phyloP scores from a whole-genome alignment of 2,797 vertebrate species.

The Glyptemys insculpta region DNA sequence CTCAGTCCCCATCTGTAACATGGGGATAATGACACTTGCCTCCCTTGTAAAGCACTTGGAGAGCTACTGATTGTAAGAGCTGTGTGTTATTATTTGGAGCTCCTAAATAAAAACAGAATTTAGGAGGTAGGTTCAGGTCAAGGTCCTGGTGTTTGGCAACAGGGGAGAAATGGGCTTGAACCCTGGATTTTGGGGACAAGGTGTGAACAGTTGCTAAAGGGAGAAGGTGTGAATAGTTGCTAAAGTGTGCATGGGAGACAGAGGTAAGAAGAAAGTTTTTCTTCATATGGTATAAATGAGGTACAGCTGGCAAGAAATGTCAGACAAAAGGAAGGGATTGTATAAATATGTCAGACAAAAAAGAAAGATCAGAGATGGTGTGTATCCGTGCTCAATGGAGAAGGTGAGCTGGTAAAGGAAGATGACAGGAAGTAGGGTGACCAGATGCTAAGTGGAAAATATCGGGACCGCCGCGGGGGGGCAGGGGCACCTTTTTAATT shows the following conservation, averaged over 20 bases:
- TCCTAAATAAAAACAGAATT: neutral
- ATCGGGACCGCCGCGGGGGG: too few species aligned
- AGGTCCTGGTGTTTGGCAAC: neutral
- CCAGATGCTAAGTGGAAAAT: too few species aligned
- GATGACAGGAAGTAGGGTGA: neutral
- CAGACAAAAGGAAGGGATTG: neutral
- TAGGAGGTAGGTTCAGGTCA: neutral
- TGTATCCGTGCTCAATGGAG: neutral
- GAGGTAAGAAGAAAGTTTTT: neutral
- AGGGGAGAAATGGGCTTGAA: neutral
- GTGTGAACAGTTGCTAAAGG: neutral
- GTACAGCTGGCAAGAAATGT: neutral
- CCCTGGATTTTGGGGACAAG: rapidly evolving
- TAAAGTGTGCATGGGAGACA: neutral
- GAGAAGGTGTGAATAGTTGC: rapidly evolving
- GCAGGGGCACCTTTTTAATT: too few species aligned
- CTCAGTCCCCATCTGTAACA: neutral
- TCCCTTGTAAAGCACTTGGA: neutral
- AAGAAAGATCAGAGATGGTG: neutral
- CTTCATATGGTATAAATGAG: rapidly evolving
- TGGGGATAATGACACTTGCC: neutral
- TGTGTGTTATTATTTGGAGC: neutral
- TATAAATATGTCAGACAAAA: neutral
- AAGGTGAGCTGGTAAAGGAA: neutral
- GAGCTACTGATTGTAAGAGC: neutral